A percentile compares a stretch with the other conserved stretches of the same genome.
These are phyloP conservation scores for Drosophila dives DNA, from an alignment of 2,888 invertebrate species.

Conservation along the genomic window DNA sequence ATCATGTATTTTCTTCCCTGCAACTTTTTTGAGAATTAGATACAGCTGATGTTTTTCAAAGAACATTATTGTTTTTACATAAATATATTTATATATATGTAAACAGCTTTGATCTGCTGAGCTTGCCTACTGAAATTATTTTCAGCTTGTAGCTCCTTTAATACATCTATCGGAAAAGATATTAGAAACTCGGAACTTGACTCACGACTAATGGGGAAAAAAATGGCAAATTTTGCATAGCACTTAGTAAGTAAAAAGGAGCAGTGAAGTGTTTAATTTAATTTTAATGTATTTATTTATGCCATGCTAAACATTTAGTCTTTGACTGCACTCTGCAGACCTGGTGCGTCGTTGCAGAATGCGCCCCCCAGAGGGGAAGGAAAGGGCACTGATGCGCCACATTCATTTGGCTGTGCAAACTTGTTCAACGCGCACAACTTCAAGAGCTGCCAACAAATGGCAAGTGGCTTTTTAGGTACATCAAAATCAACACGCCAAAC, in stretches of 20 bases:
- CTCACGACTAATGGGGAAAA: background rate
- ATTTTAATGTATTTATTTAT: slow-evolving; percentile 76
- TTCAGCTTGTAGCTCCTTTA: background rate
- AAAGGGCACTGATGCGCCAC: slow-evolving; percentile 19
- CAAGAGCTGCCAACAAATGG: slow-evolving; percentile 59
- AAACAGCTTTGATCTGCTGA: background rate
- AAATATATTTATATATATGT: background rate
- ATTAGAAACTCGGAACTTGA: background rate
- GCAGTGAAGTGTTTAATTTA: slow-evolving; percentile 69
- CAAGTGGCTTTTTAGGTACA: slow-evolving; percentile 78
- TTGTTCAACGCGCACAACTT: slow-evolving; percentile 71
- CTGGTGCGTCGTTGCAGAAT: slow-evolving; percentile 4
- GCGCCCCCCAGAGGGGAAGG: background rate
- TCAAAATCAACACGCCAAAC: slow-evolving; percentile 70
- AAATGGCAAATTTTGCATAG: slow-evolving; percentile 37
- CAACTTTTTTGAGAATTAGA: background rate
- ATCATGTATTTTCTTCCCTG: background rate
- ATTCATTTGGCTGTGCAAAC: slow-evolving; percentile 77
- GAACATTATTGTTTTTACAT: background rate
- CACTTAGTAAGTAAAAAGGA: slow-evolving; percentile 63
- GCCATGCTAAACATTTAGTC: slow-evolving; percentile 71
- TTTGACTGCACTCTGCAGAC: slow-evolving; percentile 17
- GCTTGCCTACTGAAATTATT: background rate
- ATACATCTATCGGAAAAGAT: background rate
- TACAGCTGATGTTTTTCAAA: background rate